Evolutionary conservation across 2,888 invertebrate species (phyloP), one percentile per base, ranked within the genome.

Genomic region (Netelia virgata): DNA sequence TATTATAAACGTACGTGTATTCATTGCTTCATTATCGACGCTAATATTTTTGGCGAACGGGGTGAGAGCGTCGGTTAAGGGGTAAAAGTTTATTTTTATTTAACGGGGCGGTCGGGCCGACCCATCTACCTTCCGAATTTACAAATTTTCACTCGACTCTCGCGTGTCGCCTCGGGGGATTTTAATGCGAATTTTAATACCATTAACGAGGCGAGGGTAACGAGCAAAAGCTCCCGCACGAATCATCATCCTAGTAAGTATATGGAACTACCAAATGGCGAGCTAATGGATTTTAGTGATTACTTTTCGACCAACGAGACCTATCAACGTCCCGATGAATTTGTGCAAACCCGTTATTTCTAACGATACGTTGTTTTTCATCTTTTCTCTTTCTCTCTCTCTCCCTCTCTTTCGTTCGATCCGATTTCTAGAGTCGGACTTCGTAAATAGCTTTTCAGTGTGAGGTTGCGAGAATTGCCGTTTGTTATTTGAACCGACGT

Each of bases 231-330:
- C 28, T 63, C 63, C n/a, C 47, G 11, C 41, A 8, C 36, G 50
- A 23, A 69, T 14, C 43, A n/a, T 47, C 11, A 28, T 41, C 16
- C 36, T 36, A 23, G 20, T 66, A 66, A 14, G 20, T 1, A 47
- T 68, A 47, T 66, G 11, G 9, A 63, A 16, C 36, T 11, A 64
- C 41, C 53, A 73, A 83, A 47, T 43, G 20, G 69, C 80, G 84
- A 82, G 72, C 83, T 88, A 88, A 88, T 87, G 86, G 88, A 87
- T 87, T 88, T 86, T 88, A 73, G 85, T 88, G 87, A 89, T 89
- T 87, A 88, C 87, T 88, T 87, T 87, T 66, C 86, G 86, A 88
- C 86, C 87, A 84, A 83, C 84, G 82, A 55, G 16, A 75, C 50
- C 74, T 55, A 47, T 36, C 36, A 36, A 36, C 36, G 36, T 68